phyloP scores from a whole-genome alignment of 2,113 vertebrate genomes.

The Aspiorhynchus laticeps region DNA sequence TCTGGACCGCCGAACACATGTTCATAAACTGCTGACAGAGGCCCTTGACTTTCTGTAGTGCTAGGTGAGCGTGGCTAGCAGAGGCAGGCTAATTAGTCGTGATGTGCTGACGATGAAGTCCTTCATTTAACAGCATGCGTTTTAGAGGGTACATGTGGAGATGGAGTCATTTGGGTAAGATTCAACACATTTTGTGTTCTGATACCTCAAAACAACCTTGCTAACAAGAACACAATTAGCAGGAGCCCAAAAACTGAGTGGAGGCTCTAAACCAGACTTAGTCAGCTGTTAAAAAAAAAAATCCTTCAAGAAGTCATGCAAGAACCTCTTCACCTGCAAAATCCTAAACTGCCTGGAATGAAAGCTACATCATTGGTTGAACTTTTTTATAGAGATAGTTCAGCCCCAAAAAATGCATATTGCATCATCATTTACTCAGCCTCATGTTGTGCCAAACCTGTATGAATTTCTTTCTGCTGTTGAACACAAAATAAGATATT shows the following conservation, averaged over 20 bases:
- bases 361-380: not conserved
- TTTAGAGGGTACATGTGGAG: not conserved
- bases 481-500: too few species aligned
- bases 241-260: too few species aligned
- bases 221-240: not conserved
- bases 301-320: not conserved
- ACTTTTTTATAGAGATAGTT: not conserved
- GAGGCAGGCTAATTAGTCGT: conserved; percentile 16
- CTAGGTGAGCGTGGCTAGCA: not conserved
- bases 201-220: not conserved
- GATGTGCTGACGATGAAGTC: conserved; percentile 27
- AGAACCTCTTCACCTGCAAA: not conserved
- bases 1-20: not conserved
- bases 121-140: conserved; percentile 19
- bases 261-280: not conserved
- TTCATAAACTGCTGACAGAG: conserved; percentile 39
- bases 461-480: not conserved
- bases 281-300: not conserved
- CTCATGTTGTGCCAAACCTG: not conserved
- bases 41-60: not conserved
- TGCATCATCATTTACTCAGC: not conserved
- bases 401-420: not conserved
- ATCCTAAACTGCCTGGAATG: not conserved
- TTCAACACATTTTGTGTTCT: not conserved
- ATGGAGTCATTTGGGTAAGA: not conserved